Conservation (phyloP, 2,797 vertebrate genomes). For the Enteromius trimaculatus region DNA sequence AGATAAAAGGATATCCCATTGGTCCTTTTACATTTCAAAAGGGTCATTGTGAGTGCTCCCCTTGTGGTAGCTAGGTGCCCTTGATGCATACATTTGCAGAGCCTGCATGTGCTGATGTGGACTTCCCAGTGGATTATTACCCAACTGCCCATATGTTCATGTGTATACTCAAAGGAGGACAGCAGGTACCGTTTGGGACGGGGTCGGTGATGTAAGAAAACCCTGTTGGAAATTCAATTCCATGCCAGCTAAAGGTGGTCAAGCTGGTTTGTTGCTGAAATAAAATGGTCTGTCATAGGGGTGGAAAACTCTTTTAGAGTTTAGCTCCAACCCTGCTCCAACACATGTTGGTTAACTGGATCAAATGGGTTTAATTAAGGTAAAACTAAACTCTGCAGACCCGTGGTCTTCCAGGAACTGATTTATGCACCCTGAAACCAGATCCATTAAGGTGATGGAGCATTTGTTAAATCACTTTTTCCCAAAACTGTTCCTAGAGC, state of each 20-base stretch:
- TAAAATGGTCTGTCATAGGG: neutral
- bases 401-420: neutral
- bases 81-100: neutral
- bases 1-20: neutral
- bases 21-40: neutral
- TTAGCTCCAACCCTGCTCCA: neutral
- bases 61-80: neutral
- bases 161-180: neutral
- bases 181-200: neutral
- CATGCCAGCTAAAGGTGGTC: neutral
- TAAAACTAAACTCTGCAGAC: neutral
- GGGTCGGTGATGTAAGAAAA: neutral
- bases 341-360: neutral
- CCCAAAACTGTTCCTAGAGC: neutral
- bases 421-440: neutral
- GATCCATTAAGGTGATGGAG: neutral
- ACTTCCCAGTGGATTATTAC: neutral
- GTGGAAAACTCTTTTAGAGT: neutral
- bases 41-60: neutral
- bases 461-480: neutral
- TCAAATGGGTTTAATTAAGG: neutral
- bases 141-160: neutral
- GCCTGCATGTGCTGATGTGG: neutral
- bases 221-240: conserved; percentile 8
- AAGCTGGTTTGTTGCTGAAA: neutral